These are phyloP conservation scores for Cephalopterus ornatus DNA, from an alignment of 2,113 vertebrate species.

Conservation along the genomic window DNA sequence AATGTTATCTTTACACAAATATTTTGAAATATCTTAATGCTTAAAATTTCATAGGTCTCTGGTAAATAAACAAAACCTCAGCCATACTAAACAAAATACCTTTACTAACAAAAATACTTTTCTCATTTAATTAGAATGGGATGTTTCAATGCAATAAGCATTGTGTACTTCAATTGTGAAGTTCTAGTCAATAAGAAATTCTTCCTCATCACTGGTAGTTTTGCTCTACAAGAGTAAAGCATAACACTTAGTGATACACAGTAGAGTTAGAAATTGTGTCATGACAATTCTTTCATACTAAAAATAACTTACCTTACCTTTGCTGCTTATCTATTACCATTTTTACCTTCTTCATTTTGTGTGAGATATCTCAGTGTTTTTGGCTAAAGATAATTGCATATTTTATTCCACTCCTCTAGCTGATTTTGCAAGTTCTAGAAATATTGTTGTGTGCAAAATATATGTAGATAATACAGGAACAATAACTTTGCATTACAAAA, in stretches of 20 bases:
- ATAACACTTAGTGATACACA: background rate
- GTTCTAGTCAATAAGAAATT: background rate
- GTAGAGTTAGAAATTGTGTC: background rate
- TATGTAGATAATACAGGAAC: background rate
- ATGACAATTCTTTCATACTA: background rate
- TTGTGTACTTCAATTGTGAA: background rate
- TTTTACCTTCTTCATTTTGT: background rate
- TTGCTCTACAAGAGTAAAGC: background rate
- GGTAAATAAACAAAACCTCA: background rate
- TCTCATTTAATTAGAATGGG: background rate
- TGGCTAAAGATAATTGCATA: background rate
- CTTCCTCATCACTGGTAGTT: background rate
- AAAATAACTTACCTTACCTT: background rate
- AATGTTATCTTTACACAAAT: background rate
- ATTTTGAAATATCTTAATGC: background rate
- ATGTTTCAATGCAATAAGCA: background rate
- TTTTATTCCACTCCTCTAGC: background rate
- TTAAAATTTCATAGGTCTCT: background rate
- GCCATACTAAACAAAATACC: background rate
- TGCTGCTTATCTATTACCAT: background rate
- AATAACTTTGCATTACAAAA: background rate
- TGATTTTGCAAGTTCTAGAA: background rate
- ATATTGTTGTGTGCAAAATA: background rate
- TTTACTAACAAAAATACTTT: background rate
- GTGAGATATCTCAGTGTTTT: background rate